Base-by-base conservation (phyloP, 1,140 invertebrate species). In the Cydia fagiglandana region DNA sequence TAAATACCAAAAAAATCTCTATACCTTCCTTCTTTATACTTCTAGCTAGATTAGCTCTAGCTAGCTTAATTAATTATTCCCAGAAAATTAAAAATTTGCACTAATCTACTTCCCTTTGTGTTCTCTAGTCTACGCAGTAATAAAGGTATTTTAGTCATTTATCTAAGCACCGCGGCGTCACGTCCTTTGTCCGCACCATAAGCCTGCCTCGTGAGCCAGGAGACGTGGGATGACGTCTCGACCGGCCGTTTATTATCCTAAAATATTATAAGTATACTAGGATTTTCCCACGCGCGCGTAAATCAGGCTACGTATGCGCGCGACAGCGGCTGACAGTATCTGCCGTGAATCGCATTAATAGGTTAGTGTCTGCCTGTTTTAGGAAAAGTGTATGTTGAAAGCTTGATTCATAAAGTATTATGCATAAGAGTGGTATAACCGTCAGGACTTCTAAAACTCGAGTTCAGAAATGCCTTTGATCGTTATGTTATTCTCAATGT, bases 221-320 rank as follows among this genome's bases (percentile, higher is more conserved):
- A 70, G 64, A 70, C 34, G 66, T 70, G 66, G 66, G 66, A 70
- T 70, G 66, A 38, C 66, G 34, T 70, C 56, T n/a, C 56, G 56
- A 24, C 56, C 66, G n/a, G 66, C 34, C 66, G 66, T 70, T 70
- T 70, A 20, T 70, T 70, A 70, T 70, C 66, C 12, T 70, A 70
- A 70, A 70, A 41, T 70, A 70, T 70, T 70, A 70, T n/a, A 38
- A 38, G 24, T 24, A 24, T 24, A 24, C 24, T 24, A 24, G 34
- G n/a, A 17, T 70, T 70, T 70, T 70, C 38, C 66, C 66, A 70
- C 66, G 66, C 38, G 66, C 66, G 30, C 17, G 66, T 70, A 70
- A 70, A 70, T 70, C 66, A 70, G n/a, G 24, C 34, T 70, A 38
- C 66, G 66, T 41, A 45, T 70, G 66, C 66, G 34, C 66, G n/a